These are phyloP conservation scores for Coregonus sp. DNA, from an alignment of 2,797 vertebrate species.

Conservation along the genomic window DNA sequence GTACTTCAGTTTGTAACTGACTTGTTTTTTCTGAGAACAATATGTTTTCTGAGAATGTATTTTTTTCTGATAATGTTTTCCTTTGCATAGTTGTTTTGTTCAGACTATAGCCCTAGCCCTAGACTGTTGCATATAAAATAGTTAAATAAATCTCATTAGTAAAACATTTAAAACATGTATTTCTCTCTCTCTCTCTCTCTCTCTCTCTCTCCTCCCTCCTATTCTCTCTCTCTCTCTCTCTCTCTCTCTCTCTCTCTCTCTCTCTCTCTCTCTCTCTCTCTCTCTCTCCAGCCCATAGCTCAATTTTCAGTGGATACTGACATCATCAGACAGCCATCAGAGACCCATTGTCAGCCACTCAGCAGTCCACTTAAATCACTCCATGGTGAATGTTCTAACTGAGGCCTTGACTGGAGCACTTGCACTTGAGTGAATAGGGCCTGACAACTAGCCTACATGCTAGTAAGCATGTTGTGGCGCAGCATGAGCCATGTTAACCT, in stretches of 20 bases:
- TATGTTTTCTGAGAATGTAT: no score
- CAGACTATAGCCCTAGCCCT: no score
- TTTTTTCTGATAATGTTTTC: no score
- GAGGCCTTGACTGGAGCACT: background rate
- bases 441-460: background rate
- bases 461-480: background rate
- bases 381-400: no score
- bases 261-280: background rate
- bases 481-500: no score
- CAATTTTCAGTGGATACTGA: background rate
- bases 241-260: background rate
- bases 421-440: background rate
- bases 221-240: background rate
- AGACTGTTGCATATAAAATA: no score
- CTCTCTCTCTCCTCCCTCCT: no score
- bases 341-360: background rate
- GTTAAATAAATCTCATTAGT: no score
- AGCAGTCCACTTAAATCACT: background rate
- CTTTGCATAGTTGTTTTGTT: no score
- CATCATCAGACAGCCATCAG: background rate
- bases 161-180: no score
- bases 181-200: background rate
- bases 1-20: no score
- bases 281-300: background rate
- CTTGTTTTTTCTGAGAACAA: no score